Evolutionary conservation across 1,140 invertebrate species (phyloP), one percentile per base, ranked within the genome.

Genomic region (Fopius arisanus): DNA sequence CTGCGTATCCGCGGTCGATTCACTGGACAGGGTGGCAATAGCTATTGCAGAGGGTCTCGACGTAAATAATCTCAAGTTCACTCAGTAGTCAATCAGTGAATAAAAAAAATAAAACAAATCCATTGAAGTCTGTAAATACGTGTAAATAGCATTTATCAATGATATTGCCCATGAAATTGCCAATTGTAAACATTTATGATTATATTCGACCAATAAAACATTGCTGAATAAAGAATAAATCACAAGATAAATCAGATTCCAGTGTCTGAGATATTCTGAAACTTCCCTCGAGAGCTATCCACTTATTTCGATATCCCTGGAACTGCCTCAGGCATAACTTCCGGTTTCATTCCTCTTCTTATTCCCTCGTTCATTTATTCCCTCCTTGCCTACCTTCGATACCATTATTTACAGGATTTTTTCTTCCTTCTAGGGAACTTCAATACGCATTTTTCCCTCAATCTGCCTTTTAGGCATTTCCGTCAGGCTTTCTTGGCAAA

Each of bases 141-240:
- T 87, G 84, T 87, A 86, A 72, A 86, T 86, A 86, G 70, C 70
- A 77, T 54, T 70, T 70, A 70, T 70, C 29, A 48, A 63, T 41
- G 40, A 74, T 76, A 72, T 82, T 78, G 77, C 81, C 81, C 81
- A 85, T 77, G 71, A 84, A 85, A 78, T 84, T 84, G 80, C 81
- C 82, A 82, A 85, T 76, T 85, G 81, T 86, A 85, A 73, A 79
- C 82, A 84, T 84, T 80, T 74, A 83, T 75, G 70, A 86, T 77
- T 86, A 79, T 87, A 85, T 81, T 79, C 80, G 81, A 86, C 82
- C 82, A 87, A 86, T 86, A 86, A 86, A 83, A 73, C 9, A 65
- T 77, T 80, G 82, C 80, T 77, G 78, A 81, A 78, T 82, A 83
- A 77, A 75, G 26, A 72, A 54, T 19, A 67, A 40, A 62, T 28